A percentile compares a stretch with the other conserved stretches of the same genome.
phyloP scores from a whole-genome alignment of 1,140 invertebrate genomes.

The Eumaeus atala region DNA sequence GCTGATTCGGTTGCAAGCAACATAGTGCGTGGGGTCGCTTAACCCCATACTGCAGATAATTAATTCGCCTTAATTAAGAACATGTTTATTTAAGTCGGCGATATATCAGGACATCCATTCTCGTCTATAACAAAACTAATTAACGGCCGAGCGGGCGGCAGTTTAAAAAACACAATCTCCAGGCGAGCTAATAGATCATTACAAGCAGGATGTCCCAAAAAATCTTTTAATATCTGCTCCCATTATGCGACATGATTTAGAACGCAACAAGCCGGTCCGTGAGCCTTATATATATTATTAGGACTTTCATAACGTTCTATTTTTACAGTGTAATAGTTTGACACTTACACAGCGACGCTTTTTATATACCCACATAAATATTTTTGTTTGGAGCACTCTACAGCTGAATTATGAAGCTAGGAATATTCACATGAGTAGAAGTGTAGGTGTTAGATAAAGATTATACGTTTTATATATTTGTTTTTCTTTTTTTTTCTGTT shows the following conservation, averaged over 20 bases:
- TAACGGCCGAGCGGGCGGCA: constrained; percentile 1
- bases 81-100: not conserved
- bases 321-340: not conserved
- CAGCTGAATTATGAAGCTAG: too few relatives aligned
- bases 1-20: too few relatives aligned
- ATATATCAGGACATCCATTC: not conserved
- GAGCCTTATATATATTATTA: too few relatives aligned
- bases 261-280: constrained; percentile 1
- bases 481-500: too few relatives aligned
- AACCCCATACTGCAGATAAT: not conserved
- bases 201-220: constrained; percentile 9
- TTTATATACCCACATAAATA: too few relatives aligned
- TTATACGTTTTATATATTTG: too few relatives aligned
- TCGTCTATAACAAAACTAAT: not conserved
- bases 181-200: constrained; percentile 10
- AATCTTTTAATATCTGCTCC: constrained; percentile 9
- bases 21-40: too few relatives aligned
- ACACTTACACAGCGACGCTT: not conserved
- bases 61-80: not conserved
- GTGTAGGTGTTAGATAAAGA: too few relatives aligned
- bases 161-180: constrained; percentile 8
- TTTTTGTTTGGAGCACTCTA: too few relatives aligned
- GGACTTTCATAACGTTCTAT: constrained; percentile 2
- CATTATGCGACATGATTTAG: constrained; percentile 8
- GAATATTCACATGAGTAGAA: too few relatives aligned